phyloP scores from a whole-genome alignment of 2,113 vertebrate genomes.

The Catagonus wagneri region DNA sequence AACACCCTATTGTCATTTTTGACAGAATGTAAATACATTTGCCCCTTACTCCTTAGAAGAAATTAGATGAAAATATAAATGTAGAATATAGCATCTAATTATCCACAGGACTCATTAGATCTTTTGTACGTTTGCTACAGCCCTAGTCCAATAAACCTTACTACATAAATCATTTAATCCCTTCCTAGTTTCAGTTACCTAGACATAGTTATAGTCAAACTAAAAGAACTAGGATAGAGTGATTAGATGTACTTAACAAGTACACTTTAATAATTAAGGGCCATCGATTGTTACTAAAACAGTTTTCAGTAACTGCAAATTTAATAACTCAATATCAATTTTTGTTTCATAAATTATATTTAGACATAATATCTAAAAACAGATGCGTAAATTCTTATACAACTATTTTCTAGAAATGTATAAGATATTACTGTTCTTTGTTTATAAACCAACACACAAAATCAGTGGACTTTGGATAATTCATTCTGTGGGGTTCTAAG shows the following conservation, averaged over 20 bases:
- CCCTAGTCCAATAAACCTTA: neutral
- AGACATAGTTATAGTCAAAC: neutral
- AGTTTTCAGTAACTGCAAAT: neutral
- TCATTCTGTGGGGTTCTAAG: conserved; percentile 83
- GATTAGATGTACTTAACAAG: neutral
- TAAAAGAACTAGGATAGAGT: neutral
- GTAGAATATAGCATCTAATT: conserved; percentile 29
- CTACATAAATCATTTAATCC: neutral
- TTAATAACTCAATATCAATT: neutral
- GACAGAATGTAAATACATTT: neutral
- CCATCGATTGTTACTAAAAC: neutral
- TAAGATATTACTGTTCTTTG: conserved; percentile 93
- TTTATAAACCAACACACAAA: conserved; percentile 88
- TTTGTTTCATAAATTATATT: conserved; percentile 89
- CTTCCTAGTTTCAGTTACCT: conserved; percentile 26
- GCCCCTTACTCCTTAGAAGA: neutral
- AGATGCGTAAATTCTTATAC: conserved; percentile 93
- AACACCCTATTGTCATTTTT: neutral
- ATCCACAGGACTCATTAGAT: conserved; percentile 11
- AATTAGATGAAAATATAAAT: conserved; percentile 10
- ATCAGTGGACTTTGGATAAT: conserved; percentile 90
- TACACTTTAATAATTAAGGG: neutral
- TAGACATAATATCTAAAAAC: conserved; percentile 91
- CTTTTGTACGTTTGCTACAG: neutral
- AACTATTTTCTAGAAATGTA: conserved; percentile 95